These are phyloP conservation scores for Crypturellus undulatus DNA, from an alignment of 2,113 vertebrate genomes.

Conservation along the genomic window DNA sequence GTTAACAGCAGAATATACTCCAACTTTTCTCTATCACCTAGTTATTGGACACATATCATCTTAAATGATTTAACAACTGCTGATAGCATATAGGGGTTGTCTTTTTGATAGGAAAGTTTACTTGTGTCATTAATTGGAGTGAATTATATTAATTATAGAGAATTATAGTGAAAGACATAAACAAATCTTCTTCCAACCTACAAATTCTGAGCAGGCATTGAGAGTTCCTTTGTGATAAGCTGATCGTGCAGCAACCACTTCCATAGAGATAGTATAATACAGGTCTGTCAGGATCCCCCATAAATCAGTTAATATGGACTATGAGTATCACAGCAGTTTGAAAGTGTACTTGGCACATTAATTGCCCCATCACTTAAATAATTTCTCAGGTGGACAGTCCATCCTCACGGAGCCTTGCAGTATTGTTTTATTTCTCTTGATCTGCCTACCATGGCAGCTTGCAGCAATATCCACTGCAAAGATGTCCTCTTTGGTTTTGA, in stretches of 20 bases:
- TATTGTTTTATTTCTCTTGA: background rate
- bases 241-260: background rate
- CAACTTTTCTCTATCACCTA: background rate
- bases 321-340: background rate
- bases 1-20: background rate
- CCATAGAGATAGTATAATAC: background rate
- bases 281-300: background rate
- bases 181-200: background rate
- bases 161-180: background rate
- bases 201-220: background rate
- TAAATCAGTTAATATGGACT: background rate
- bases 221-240: background rate
- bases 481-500: background rate
- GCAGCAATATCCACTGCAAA: background rate
- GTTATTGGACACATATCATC: background rate
- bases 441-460: background rate
- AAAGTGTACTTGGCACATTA: background rate
- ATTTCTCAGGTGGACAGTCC: background rate
- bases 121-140: background rate
- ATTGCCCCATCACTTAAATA: background rate
- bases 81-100: background rate
- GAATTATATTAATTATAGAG: background rate
- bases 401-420: background rate
- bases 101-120: slow-evolving; percentile 7
- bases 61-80: slow-evolving; percentile 14